These are phyloP conservation scores for Grus americana DNA, from an alignment of 2,113 vertebrate species.

Conservation along the genomic window DNA sequence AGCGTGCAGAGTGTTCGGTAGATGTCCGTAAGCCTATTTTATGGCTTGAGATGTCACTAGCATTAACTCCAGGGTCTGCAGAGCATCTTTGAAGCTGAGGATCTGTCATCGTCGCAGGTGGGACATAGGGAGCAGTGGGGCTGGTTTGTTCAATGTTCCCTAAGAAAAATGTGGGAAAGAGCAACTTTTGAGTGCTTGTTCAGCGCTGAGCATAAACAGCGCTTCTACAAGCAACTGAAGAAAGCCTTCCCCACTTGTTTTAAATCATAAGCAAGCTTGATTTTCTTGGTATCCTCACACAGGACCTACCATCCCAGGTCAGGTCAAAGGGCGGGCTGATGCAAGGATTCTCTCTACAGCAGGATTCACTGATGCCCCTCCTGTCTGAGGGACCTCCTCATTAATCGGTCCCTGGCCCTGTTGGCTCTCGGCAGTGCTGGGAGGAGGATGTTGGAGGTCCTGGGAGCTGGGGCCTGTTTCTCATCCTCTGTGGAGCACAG, in stretches of 20 bases:
- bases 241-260: not conserved
- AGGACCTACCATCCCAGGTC: not conserved
- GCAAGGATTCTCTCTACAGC: not conserved
- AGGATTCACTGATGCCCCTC: not conserved
- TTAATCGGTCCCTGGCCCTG: not conserved
- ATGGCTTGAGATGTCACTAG: not conserved
- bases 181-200: not conserved
- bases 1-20: not conserved
- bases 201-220: not conserved
- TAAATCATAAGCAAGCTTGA: not conserved
- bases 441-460: not conserved
- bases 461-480: not conserved
- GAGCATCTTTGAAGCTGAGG: not conserved
- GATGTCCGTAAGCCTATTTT: not conserved
- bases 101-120: not conserved
- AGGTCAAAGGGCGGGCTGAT: not conserved
- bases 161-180: not conserved
- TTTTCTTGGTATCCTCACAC: not conserved
- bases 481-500: fast-evolving
- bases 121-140: not conserved
- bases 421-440: fast-evolving
- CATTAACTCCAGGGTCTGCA: not conserved
- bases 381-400: not conserved
- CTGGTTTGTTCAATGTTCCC: not conserved
- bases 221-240: not conserved